phyloP scores from a whole-genome alignment of 2,797 vertebrate genomes.

The Xiphorhynchus erythropygius region DNA sequence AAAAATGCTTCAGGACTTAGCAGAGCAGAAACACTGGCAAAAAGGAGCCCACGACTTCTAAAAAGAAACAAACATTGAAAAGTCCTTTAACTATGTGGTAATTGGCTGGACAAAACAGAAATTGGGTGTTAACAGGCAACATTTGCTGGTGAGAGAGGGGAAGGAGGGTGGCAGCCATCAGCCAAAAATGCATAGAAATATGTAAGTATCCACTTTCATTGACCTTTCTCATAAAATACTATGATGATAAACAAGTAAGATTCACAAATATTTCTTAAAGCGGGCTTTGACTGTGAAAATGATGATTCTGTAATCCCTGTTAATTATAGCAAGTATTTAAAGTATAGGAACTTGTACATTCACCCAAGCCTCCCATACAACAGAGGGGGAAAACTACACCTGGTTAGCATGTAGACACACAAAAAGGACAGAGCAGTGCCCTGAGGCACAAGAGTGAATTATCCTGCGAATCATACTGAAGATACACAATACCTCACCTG shows the following conservation, averaged over 20 bases:
- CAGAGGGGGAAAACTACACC: neutral
- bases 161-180: neutral
- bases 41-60: neutral
- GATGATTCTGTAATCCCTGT: neutral
- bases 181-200: neutral
- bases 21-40: neutral
- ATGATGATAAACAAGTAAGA: neutral
- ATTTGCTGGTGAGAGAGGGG: neutral
- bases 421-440: neutral
- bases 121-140: neutral
- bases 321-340: neutral
- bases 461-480: neutral
- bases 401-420: fast-evolving
- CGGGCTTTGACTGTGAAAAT: neutral
- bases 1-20: neutral
- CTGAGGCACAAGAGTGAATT: neutral
- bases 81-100: neutral
- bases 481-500: neutral
- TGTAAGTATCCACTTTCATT: neutral
- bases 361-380: neutral
- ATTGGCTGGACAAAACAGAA: neutral
- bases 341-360: neutral
- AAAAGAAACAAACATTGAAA: neutral
- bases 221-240: neutral
- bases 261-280: neutral